phyloP scores from a whole-genome alignment of 53 echinoderm and acorn worm genomes.

The Paracentrotus lividus region DNA sequence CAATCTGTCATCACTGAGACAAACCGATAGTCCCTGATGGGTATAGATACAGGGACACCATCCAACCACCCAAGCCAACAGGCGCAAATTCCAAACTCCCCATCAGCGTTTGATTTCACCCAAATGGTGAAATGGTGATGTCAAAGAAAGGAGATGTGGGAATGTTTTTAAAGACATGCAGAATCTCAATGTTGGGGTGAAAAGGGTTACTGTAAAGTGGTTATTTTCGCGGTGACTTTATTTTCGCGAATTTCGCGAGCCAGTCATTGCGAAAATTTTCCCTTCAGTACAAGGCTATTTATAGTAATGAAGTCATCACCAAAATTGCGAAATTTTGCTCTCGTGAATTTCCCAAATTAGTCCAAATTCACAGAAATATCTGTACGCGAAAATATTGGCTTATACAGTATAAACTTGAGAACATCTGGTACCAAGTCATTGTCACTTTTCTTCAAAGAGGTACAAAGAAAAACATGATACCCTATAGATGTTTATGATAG shows the following conservation, averaged over 20 bases:
- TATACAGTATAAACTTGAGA: background rate
- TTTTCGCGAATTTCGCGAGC: too few species aligned
- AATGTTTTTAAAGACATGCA: background rate
- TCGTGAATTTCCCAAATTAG: too few species aligned
- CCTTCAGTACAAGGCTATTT: too few species aligned
- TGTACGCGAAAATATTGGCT: too few species aligned
- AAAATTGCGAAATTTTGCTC: too few species aligned
- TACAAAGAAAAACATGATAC: background rate
- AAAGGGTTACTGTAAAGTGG: too few species aligned
- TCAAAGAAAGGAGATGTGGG: background rate
- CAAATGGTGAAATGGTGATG: conserved; percentile 6
- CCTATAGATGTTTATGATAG: background rate
- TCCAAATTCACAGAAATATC: too few species aligned
- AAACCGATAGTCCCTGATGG: conserved; percentile 21
- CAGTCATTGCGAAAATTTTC: too few species aligned
- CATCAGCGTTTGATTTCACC: conserved; percentile 14
- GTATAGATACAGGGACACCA: conserved; percentile 22
- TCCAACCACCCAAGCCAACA: background rate
- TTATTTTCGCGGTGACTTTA: too few species aligned
- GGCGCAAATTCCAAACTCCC: background rate
- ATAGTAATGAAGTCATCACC: too few species aligned
- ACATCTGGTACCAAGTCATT: background rate
- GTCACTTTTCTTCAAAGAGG: background rate
- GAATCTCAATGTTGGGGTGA: background rate
- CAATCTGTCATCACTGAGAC: conserved; percentile 28